Evolutionary conservation across 2,113 vertebrate genomes (phyloP).

Genomic region (Romanogobio albipinnatus): DNA sequence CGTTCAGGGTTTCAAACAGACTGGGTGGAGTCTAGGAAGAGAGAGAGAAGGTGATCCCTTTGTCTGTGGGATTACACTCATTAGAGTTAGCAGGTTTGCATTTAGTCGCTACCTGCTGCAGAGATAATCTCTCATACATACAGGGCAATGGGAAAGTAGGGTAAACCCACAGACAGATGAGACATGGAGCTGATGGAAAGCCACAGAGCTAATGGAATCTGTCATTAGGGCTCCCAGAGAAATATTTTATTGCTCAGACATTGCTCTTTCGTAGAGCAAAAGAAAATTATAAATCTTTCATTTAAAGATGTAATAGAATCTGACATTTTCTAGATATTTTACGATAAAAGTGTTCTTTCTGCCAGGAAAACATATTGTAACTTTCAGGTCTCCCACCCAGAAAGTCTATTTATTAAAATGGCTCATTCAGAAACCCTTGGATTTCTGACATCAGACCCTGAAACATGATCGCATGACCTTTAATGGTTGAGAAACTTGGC

Average conservation of each 20-base stretch:
- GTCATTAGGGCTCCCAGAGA: not conserved
- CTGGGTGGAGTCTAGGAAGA: not conserved
- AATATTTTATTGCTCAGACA: not conserved
- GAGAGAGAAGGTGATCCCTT: constrained; percentile 64
- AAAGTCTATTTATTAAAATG: not conserved
- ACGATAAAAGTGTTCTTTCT: not conserved
- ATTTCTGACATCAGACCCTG: not conserved
- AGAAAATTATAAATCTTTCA: not conserved
- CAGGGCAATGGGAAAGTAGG: constrained; percentile 30
- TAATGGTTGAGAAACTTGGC: not conserved
- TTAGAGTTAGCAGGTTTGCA: constrained; percentile 66
- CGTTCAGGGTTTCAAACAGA: not conserved
- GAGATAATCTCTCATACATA: constrained; percentile 59
- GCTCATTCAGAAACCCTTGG: not conserved
- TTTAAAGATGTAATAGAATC: not conserved
- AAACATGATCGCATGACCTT: not conserved
- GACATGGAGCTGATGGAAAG: not conserved
- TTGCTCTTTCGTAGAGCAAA: not conserved
- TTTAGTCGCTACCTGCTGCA: constrained; percentile 21
- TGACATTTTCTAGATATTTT: not conserved
- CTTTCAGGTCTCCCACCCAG: not conserved
- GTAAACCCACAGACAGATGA: constrained; percentile 14
- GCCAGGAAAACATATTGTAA: not conserved
- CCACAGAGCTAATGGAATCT: constrained; percentile 7
- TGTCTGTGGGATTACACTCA: constrained; percentile 71